Evolutionary conservation across 2,113 vertebrate genomes (phyloP).

Genomic region (Pelvicachromis taeniatus): DNA sequence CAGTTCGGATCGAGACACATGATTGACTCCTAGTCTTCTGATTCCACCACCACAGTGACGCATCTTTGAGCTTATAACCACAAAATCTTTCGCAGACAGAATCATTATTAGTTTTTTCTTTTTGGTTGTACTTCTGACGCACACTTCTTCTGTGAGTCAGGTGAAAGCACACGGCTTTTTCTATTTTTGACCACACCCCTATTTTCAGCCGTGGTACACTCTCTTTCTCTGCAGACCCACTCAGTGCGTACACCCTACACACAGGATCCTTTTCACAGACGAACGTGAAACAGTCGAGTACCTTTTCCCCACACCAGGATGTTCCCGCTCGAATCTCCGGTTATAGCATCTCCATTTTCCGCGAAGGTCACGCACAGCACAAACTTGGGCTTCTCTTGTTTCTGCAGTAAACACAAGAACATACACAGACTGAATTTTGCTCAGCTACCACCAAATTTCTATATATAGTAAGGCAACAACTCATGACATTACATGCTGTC

Average conservation of each 20-base stretch:
- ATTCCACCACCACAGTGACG: neutral
- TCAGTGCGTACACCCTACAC: neutral
- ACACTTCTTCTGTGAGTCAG: neutral
- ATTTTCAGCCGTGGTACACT: neutral
- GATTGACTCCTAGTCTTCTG: neutral
- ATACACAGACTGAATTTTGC: neutral
- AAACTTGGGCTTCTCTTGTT: constrained; percentile 99
- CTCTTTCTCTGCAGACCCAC: neutral
- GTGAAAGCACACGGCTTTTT: neutral
- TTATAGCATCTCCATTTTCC: constrained; percentile 95
- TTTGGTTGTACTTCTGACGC: neutral
- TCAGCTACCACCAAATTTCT: neutral
- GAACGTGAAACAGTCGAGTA: constrained; percentile 23
- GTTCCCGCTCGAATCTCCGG: constrained; percentile 97
- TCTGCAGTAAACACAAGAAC: constrained; percentile 75
- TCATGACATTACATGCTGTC: neutral
- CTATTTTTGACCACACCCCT: neutral
- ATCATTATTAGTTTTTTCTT: neutral
- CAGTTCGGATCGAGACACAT: neutral
- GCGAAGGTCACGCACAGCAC: constrained; percentile 97
- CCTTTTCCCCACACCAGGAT: constrained; percentile 99
- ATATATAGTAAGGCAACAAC: neutral
- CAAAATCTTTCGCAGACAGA: neutral
- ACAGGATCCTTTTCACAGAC: neutral
- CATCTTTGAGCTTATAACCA: neutral